Conservation (phyloP, 2,797 vertebrate species). For the Labroides dimidiatus region DNA sequence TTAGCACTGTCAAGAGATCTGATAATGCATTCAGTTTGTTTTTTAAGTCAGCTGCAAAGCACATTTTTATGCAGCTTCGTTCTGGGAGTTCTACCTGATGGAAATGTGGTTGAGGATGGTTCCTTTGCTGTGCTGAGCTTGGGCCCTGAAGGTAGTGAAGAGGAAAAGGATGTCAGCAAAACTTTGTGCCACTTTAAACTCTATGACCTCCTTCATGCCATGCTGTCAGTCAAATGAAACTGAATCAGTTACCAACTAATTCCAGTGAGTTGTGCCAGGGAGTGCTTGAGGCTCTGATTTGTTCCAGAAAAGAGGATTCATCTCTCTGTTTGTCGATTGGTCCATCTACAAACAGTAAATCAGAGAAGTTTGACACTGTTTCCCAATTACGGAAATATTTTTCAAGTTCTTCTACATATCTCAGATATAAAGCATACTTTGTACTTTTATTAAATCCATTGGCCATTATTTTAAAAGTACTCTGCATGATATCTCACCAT, state of each 20-base stretch:
- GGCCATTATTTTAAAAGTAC: constrained; percentile 14
- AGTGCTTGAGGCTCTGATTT: constrained; percentile 27
- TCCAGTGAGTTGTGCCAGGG: constrained; percentile 66
- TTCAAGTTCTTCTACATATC: not conserved
- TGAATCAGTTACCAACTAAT: constrained; percentile 57
- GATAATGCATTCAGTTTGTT: constrained; percentile 7
- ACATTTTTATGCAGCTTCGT: not conserved
- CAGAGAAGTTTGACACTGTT: not conserved
- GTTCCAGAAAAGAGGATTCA: constrained; percentile 37
- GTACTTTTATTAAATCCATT: no score
- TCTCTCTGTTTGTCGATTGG: constrained; percentile 24
- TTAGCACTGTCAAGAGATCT: constrained; percentile 12
- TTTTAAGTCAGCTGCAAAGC: not conserved
- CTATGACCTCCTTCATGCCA: constrained; percentile 63
- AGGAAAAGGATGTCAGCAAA: constrained; percentile 53
- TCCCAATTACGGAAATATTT: not conserved
- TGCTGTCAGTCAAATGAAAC: constrained; percentile 60
- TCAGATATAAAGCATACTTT: not conserved
- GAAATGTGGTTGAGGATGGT: constrained; percentile 13
- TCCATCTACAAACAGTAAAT: not conserved
- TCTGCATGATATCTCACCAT: not conserved
- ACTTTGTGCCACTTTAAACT: constrained; percentile 45
- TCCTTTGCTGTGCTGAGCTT: constrained; percentile 24
- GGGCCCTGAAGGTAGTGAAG: constrained; percentile 33
- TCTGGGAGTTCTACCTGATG: constrained; percentile 9